Evolutionary conservation across 2,797 vertebrate genomes (phyloP).

Genomic region (Paedocypris micromegethes): DNA sequence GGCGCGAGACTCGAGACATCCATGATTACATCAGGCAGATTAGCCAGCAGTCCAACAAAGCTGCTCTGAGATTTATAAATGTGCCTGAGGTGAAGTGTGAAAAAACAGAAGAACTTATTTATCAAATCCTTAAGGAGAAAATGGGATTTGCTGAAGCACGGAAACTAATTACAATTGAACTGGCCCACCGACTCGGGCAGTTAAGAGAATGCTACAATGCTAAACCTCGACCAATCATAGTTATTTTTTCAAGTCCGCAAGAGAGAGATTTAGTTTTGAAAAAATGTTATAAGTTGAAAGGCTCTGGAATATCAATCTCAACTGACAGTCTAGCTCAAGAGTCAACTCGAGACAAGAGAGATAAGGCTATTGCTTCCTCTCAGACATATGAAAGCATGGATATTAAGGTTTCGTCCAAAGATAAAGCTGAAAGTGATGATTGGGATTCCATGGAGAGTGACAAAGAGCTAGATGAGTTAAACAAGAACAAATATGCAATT

Average conservation of each 20-base stretch:
- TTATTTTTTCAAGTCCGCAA: constrained; percentile 89
- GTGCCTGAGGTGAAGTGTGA: constrained; percentile 91
- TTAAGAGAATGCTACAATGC: constrained; percentile 94
- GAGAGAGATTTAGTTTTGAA: constrained; percentile 95
- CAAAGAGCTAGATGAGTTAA: constrained; percentile 86
- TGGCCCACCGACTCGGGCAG: constrained; percentile 91
- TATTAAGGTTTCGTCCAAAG: constrained; percentile 80
- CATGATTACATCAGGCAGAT: constrained; percentile 97
- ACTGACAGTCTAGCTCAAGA: constrained; percentile 89
- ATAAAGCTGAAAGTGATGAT: constrained; percentile 79
- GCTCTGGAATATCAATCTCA: constrained; percentile 90
- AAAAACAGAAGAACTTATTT: constrained; percentile 81
- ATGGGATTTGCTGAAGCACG: constrained; percentile 89
- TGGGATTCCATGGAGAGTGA: constrained; percentile 93
- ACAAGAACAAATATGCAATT: constrained; percentile 86
- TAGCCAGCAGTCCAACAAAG: constrained; percentile 86
- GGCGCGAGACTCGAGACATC: constrained; percentile 94
- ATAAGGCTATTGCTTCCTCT: constrained; percentile 83
- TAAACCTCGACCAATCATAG: constrained; percentile 92
- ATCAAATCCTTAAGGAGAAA: constrained; percentile 88
- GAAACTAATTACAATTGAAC: constrained; percentile 87
- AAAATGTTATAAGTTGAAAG: constrained; percentile 98
- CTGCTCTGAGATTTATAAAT: constrained; percentile 88
- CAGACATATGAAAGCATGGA: constrained; percentile 99
- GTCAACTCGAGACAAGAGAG: constrained; percentile 80